phyloP scores from a whole-genome alignment of 2,888 invertebrate species.

The Tinea semifulvella region DNA sequence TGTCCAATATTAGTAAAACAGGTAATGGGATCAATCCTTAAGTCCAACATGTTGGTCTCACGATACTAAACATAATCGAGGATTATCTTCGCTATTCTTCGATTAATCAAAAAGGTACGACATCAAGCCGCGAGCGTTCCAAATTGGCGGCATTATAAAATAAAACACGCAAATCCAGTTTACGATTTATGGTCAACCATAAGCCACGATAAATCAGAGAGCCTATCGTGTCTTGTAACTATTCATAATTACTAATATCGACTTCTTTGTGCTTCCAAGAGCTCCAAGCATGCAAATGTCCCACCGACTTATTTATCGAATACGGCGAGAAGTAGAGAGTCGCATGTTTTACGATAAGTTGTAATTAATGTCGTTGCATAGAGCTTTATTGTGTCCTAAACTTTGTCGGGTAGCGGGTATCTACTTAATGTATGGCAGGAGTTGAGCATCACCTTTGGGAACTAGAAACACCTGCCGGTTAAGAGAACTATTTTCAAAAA shows the following conservation, averaged over 20 bases:
- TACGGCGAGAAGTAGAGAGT: slow-evolving; percentile 19
- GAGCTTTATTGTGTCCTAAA: slow-evolving; percentile 43
- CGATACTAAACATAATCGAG: slow-evolving; percentile 31
- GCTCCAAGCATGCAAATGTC: slow-evolving; percentile 41
- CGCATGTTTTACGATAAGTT: slow-evolving; percentile 45
- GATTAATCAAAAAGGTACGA: slow-evolving; percentile 38
- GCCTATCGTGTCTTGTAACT: slow-evolving; percentile 26
- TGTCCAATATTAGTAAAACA: no score
- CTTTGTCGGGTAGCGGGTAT: slow-evolving; percentile 25
- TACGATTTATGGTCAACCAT: slow-evolving; percentile 29
- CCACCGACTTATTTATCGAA: slow-evolving; percentile 36
- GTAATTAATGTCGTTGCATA: slow-evolving; percentile 49
- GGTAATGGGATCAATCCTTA: no score
- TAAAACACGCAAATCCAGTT: slow-evolving; percentile 21
- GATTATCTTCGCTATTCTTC: slow-evolving; percentile 29
- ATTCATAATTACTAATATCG: slow-evolving; percentile 49
- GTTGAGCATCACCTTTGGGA: slow-evolving; percentile 21
- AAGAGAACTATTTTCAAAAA: not conserved
- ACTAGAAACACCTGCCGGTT: slow-evolving; percentile 2
- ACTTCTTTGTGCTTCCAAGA: slow-evolving; percentile 42
- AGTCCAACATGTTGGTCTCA: no score
- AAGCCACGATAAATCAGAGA: slow-evolving; percentile 37
- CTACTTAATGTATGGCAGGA: slow-evolving; percentile 35
- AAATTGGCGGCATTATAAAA: slow-evolving; percentile 29
- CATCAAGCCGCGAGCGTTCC: slow-evolving; percentile 31